Conservation (phyloP, 2,113 vertebrate genomes). For the Cyanistes caeruleus region DNA sequence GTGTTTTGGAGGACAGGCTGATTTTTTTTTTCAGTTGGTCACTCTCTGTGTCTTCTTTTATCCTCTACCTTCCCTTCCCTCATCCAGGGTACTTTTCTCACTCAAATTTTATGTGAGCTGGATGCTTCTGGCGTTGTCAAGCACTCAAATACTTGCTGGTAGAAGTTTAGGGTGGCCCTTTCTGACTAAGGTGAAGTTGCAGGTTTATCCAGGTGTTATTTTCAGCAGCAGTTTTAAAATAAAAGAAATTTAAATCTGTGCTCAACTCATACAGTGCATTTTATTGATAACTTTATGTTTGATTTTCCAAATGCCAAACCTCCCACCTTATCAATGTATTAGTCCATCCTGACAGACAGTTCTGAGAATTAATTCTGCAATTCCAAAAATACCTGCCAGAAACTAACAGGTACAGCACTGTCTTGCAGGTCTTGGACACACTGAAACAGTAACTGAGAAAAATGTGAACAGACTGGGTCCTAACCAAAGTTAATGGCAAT, state of each 20-base stretch:
- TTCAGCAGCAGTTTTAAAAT: neutral
- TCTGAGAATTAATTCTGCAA: neutral
- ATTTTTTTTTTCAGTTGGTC: neutral
- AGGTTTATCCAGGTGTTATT: neutral
- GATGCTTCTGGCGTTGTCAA: neutral
- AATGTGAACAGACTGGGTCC: neutral
- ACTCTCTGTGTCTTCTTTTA: neutral
- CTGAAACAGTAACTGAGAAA: neutral
- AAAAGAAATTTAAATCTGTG: neutral
- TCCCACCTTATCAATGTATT: neutral
- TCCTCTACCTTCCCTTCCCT: neutral
- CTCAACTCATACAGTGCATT: neutral
- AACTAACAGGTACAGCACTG: neutral
- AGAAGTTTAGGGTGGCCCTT: neutral
- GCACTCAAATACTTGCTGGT: neutral
- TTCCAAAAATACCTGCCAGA: neutral
- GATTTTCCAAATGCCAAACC: neutral
- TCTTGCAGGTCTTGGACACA: neutral
- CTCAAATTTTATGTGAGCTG: neutral
- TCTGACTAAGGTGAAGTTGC: neutral
- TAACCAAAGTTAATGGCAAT: neutral
- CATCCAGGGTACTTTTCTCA: neutral
- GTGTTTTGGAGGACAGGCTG: neutral
- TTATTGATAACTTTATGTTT: neutral
- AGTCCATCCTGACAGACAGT: neutral